Conservation (phyloP, 2,113 vertebrate species). For the Callopanchax toddi region DNA sequence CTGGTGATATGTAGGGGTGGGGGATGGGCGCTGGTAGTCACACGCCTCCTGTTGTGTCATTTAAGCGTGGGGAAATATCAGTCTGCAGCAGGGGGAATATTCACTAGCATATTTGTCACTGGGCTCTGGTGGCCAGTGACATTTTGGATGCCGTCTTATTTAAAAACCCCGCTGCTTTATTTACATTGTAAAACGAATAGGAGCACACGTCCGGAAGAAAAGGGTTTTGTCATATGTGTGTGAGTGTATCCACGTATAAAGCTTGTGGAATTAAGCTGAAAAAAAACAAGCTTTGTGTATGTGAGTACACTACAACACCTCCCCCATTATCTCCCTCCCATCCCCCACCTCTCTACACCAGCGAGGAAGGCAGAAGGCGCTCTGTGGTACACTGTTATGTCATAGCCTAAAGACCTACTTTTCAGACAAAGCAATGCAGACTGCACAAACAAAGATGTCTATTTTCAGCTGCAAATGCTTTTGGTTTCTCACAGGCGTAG, state of each 20-base stretch:
- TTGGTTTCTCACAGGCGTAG: not conserved
- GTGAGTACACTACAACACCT: constrained; percentile 58
- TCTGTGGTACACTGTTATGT: constrained; percentile 73
- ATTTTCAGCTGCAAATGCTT: constrained; percentile 21
- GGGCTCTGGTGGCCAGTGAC: constrained; percentile 46
- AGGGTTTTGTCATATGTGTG: constrained; percentile 22
- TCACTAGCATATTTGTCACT: constrained; percentile 48
- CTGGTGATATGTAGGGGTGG: constrained; percentile 73
- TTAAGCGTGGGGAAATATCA: constrained; percentile 53
- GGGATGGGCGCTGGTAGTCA: constrained; percentile 67
- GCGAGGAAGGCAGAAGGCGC: constrained; percentile 56
- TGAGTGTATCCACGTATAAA: not conserved
- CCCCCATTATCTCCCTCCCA: constrained; percentile 49
- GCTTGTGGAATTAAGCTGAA: constrained; percentile 34
- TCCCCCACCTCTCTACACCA: constrained; percentile 53
- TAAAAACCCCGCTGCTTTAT: constrained; percentile 54
- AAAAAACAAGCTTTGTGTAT: constrained; percentile 51
- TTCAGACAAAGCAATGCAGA: constrained; percentile 54
- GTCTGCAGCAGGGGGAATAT: constrained; percentile 60
- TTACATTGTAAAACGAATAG: constrained; percentile 51
- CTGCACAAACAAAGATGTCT: constrained; percentile 17
- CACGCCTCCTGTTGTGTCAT: constrained; percentile 70
- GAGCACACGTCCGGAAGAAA: constrained; percentile 28
- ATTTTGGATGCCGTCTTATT: constrained; percentile 51
- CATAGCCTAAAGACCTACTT: constrained; percentile 68